Percentiles rank a stretch among this genome's conserved stretches.
Evolutionary conservation across 2,113 vertebrate species (phyloP).

Genomic region (Natator depressus): DNA sequence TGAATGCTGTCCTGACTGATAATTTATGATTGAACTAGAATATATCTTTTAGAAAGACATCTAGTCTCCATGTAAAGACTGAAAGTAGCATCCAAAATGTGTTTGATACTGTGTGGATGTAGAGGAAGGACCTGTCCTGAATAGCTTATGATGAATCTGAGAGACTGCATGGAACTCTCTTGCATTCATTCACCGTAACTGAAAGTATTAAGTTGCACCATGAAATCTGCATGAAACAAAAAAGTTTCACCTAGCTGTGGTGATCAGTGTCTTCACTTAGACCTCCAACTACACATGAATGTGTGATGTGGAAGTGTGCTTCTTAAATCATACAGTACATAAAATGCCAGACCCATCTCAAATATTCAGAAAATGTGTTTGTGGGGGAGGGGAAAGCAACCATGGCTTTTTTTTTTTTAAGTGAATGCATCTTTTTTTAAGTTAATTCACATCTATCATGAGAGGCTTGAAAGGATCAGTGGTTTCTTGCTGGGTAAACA

Average conservation of each 20-base stretch:
- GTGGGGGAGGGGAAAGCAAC: not conserved
- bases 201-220: not conserved
- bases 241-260: not conserved
- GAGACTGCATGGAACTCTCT: not conserved
- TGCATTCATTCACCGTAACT: not conserved
- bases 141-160: not conserved
- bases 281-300: not conserved
- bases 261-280: not conserved
- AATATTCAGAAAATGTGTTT: not conserved
- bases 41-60: not conserved
- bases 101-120: not conserved
- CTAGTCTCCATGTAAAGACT: not conserved
- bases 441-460: not conserved
- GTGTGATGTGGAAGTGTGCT: not conserved
- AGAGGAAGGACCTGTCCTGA: not conserved
- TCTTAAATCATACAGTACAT: not conserved
- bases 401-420: not conserved
- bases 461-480: not conserved
- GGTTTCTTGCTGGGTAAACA: conserved; percentile 30
- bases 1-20: rapidly evolving
- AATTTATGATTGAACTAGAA: not conserved
- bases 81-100: not conserved
- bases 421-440: not conserved
- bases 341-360: not conserved
- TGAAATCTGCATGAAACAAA: not conserved